A percentile compares a stretch with the other conserved stretches of the same genome.
These are phyloP conservation scores for Kryptolebias marmoratus DNA, from an alignment of 2,113 vertebrate species.

Conservation along the genomic window DNA sequence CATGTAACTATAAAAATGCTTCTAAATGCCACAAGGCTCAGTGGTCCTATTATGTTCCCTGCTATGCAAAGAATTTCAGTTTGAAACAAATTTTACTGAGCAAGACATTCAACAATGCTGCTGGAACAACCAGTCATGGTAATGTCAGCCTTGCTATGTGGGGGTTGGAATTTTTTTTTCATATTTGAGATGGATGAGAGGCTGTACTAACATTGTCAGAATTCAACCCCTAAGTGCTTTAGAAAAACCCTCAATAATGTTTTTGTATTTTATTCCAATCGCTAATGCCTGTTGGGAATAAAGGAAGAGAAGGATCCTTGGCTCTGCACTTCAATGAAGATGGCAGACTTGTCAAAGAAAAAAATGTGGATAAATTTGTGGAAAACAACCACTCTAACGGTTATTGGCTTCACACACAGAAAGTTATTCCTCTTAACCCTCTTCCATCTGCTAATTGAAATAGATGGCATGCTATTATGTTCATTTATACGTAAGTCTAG, in stretches of 20 bases:
- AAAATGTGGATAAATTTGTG: conserved; percentile 21
- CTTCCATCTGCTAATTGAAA: conserved; percentile 25
- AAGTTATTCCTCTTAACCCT: conserved; percentile 8
- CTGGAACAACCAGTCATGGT: conserved; percentile 15
- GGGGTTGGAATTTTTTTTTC: conserved; percentile 1
- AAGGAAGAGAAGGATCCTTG: background rate
- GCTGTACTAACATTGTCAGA: conserved; percentile 22
- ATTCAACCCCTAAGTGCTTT: conserved; percentile 3
- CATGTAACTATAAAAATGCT: conserved; percentile 13
- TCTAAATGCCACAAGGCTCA: conserved; percentile 21
- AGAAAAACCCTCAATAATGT: conserved; percentile 24
- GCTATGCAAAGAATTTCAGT: conserved; percentile 32
- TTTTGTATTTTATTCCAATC: conserved; percentile 20
- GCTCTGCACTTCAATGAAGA: conserved; percentile 19
- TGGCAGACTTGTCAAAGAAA: conserved; percentile 16
- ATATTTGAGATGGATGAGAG: conserved; percentile 19
- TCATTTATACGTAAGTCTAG: conserved; percentile 13
- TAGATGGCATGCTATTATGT: conserved; percentile 1
- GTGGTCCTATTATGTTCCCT: conserved; percentile 17
- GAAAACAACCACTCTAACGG: conserved; percentile 16
- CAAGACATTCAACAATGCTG: conserved; percentile 28
- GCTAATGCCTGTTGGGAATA: conserved; percentile 10
- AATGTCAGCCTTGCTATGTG: background rate
- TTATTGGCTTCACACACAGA: conserved; percentile 4
- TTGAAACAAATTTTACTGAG: conserved; percentile 29